Conservation (phyloP, 2,888 invertebrate species). For the Blastobasis lacticolella region DNA sequence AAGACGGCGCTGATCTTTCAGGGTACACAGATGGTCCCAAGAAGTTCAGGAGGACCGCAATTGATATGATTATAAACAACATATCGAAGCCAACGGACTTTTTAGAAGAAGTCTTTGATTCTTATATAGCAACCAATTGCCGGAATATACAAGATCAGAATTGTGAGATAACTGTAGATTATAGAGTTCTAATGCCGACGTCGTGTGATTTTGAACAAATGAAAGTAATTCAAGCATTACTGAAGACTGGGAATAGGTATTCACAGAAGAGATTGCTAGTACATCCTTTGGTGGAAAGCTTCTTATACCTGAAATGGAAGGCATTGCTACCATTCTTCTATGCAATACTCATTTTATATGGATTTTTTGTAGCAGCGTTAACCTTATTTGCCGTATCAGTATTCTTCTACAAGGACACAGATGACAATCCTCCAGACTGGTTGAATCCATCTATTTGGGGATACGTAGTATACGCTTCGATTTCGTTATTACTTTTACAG, state of each 20-base stretch:
- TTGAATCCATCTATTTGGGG: slow-evolving; percentile 46
- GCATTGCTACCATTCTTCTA: slow-evolving; percentile 70
- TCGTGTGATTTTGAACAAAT: slow-evolving; percentile 65
- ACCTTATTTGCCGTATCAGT: slow-evolving; percentile 62
- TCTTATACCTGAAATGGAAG: slow-evolving; percentile 73
- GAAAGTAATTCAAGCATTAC: slow-evolving; percentile 69
- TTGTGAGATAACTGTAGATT: slow-evolving; percentile 67
- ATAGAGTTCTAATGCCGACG: slow-evolving; percentile 60
- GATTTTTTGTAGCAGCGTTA: slow-evolving; percentile 61
- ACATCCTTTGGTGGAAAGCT: slow-evolving; percentile 74
- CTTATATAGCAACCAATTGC: slow-evolving; percentile 61
- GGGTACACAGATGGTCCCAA: slow-evolving; percentile 52
- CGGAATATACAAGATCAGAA: slow-evolving; percentile 50
- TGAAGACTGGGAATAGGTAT: slow-evolving; percentile 68
- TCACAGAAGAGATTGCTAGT: slow-evolving; percentile 62
- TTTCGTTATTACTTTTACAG: slow-evolving; percentile 52
- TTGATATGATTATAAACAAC: slow-evolving; percentile 68
- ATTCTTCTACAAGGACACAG: slow-evolving; percentile 60
- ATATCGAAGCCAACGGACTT: slow-evolving; percentile 69
- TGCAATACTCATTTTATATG: slow-evolving; percentile 61
- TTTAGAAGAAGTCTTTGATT: slow-evolving; percentile 68
- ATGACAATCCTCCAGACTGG: slow-evolving; percentile 33
- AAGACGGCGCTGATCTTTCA: slow-evolving; percentile 63
- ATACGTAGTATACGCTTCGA: slow-evolving; percentile 47
- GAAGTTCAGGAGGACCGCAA: slow-evolving; percentile 55